Evolutionary conservation across 2,888 invertebrate species (phyloP).

Genomic region (Odontocolon sp.): DNA sequence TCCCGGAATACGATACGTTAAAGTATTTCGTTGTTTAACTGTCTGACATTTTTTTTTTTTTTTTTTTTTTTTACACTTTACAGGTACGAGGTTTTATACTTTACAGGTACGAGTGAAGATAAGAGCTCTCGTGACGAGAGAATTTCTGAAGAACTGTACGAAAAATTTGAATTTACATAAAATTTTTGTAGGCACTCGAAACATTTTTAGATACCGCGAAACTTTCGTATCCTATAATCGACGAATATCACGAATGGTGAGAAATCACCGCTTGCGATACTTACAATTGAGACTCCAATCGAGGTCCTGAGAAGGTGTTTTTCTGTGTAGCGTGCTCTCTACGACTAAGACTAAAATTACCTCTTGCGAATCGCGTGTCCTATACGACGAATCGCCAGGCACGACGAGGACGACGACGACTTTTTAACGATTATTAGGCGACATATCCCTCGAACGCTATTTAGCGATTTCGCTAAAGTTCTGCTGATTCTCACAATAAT

Average conservation of each 20-base stretch:
- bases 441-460: conserved; percentile 44
- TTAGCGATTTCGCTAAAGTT: conserved; percentile 36
- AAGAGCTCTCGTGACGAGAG: neutral
- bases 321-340: conserved; percentile 58
- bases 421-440: conserved; percentile 59
- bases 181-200: too few relatives aligned
- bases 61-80: too few relatives aligned
- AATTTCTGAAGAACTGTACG: too few relatives aligned
- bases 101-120: too few relatives aligned
- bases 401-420: conserved; percentile 34
- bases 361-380: conserved; percentile 60
- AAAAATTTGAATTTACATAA: neutral
- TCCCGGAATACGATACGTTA: neutral
- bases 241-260: conserved; percentile 15
- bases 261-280: conserved; percentile 6
- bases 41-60: neutral
- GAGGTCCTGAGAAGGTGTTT: conserved; percentile 27
- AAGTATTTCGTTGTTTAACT: neutral
- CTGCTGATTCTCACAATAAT: neutral
- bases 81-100: too few relatives aligned
- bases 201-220: too few relatives aligned
- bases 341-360: conserved; percentile 55
- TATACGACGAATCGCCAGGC: conserved; percentile 6
- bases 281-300: conserved; percentile 29
- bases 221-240: neutral